Percentiles rank a stretch among this genome's conserved stretches.
Conservation (phyloP, 1,140 invertebrate genomes). For the Papilio aristodemus region DNA sequence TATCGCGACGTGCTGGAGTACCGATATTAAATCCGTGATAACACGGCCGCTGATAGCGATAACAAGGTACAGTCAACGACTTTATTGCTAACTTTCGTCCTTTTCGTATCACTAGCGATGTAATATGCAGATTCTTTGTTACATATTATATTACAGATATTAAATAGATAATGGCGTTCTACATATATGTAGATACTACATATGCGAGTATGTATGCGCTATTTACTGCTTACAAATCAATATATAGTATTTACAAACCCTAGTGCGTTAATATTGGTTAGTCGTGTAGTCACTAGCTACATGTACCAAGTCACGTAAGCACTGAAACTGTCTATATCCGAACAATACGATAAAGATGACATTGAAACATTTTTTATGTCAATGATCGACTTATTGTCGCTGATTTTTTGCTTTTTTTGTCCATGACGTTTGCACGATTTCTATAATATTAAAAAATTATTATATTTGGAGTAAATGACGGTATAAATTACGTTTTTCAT, state of each 20-base stretch:
- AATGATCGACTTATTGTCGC: background rate
- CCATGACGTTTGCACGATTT: background rate
- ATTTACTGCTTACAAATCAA: constrained; percentile 1
- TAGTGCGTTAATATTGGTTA: constrained; percentile 1
- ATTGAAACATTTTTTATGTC: constrained; percentile 15
- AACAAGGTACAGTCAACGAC: background rate
- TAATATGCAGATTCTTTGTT: constrained; percentile 6
- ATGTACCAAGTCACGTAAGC: constrained; percentile 32
- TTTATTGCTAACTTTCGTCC: constrained; percentile 18
- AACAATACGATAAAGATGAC: constrained; percentile 21
- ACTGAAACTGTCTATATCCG: constrained; percentile 11
- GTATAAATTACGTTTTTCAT: too few species aligned
- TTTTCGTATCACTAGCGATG: background rate
- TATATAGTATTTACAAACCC: background rate
- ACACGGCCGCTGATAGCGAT: constrained; percentile 15
- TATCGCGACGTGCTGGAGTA: constrained; percentile 24
- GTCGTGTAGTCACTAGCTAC: constrained; percentile 1
- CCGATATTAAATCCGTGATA: constrained; percentile 29
- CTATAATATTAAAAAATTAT: too few species aligned
- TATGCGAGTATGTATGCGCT: too few species aligned
- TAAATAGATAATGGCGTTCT: background rate
- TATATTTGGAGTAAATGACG: background rate
- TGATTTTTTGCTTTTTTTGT: background rate
- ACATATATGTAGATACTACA: too few species aligned
- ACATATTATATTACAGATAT: constrained; percentile 8